phyloP scores from a whole-genome alignment of 2,888 invertebrate species.

The Thereva nobilitata region DNA sequence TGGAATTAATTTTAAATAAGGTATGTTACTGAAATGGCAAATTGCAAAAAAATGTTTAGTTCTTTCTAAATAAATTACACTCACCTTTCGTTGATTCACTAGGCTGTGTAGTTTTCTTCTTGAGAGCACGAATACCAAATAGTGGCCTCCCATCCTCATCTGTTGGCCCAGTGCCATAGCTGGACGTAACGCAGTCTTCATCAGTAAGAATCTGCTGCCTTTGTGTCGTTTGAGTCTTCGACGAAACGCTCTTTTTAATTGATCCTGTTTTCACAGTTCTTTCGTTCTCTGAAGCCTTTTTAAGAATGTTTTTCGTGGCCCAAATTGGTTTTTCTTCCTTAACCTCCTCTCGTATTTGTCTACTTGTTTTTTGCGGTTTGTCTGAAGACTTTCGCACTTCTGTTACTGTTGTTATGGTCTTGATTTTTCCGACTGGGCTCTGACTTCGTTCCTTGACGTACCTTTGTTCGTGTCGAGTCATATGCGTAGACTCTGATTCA shows the following conservation, averaged over 20 bases:
- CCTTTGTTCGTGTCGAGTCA: conserved; percentile 39
- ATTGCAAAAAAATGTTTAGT: background rate
- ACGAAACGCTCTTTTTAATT: conserved; percentile 54
- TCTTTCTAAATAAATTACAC: conserved; percentile 8
- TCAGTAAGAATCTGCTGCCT: conserved; percentile 48
- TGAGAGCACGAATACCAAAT: conserved; percentile 77
- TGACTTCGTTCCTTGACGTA: conserved; percentile 47
- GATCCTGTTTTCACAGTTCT: conserved; percentile 58
- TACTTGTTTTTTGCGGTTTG: conserved; percentile 52
- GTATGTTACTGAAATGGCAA: too few relatives aligned
- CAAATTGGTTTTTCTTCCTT: conserved; percentile 65
- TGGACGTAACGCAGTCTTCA: conserved; percentile 73
- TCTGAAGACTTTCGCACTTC: conserved; percentile 42
- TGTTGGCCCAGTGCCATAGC: conserved; percentile 81
- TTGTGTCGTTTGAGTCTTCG: conserved; percentile 55
- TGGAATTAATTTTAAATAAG: too few relatives aligned
- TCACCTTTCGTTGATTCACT: conserved; percentile 69
- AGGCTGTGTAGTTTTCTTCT: conserved; percentile 62
- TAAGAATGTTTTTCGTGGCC: conserved; percentile 65
- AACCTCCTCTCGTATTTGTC: conserved; percentile 52
- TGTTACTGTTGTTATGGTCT: conserved; percentile 49
- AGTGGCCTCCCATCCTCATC: conserved; percentile 79
- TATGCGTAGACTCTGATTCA: conserved; percentile 41
- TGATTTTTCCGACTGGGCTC: conserved; percentile 53
- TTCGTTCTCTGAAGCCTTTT: conserved; percentile 60